These are phyloP conservation scores for Drosophila bipectinata DNA, from an alignment of 1,140 invertebrate genomes.

Conservation along the genomic window DNA sequence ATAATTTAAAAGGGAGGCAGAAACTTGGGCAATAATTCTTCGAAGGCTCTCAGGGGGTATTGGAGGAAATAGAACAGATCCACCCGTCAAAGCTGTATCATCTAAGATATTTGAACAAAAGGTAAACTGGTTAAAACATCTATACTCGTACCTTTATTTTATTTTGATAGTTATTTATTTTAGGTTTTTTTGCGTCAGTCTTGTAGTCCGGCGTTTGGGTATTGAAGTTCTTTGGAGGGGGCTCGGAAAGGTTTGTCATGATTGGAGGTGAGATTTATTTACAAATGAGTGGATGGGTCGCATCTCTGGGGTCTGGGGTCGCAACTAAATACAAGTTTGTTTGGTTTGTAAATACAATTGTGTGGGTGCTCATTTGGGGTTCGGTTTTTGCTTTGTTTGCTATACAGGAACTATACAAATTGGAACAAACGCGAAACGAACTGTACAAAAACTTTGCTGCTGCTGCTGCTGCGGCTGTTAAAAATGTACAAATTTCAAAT, in stretches of 20 bases:
- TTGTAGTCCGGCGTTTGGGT: slow-evolving; percentile 16
- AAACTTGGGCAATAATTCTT: slow-evolving; percentile 43
- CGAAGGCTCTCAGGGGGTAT: slow-evolving; percentile 33
- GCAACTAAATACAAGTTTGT: slow-evolving; percentile 60
- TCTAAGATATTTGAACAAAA: slow-evolving; percentile 20
- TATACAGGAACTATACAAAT: slow-evolving; percentile 58
- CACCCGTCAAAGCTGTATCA: slow-evolving; percentile 8
- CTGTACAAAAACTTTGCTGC: slow-evolving; percentile 58
- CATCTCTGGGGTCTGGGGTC: slow-evolving; percentile 40
- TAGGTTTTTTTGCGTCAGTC: background rate
- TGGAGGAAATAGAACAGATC: slow-evolving; percentile 34
- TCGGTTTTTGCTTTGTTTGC: slow-evolving; percentile 32
- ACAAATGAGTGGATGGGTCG: slow-evolving; percentile 65
- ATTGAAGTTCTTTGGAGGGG: background rate
- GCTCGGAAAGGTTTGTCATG: slow-evolving; percentile 33
- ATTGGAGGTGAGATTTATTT: slow-evolving; percentile 74
- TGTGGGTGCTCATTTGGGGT: slow-evolving; percentile 56
- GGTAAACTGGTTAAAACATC: slow-evolving; percentile 32
- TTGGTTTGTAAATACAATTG: slow-evolving; percentile 62
- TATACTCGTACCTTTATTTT: slow-evolving; percentile 14
- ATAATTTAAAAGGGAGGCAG: slow-evolving; percentile 8
- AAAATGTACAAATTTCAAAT: slow-evolving; percentile 64
- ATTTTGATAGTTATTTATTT: background rate
- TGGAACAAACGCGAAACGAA: slow-evolving; percentile 50
- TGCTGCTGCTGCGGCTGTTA: slow-evolving; percentile 52